Evolutionary conservation across 2,797 vertebrate species (phyloP), one percentile per base, ranked within the genome.

Genomic region (Liparis tanakae): DNA sequence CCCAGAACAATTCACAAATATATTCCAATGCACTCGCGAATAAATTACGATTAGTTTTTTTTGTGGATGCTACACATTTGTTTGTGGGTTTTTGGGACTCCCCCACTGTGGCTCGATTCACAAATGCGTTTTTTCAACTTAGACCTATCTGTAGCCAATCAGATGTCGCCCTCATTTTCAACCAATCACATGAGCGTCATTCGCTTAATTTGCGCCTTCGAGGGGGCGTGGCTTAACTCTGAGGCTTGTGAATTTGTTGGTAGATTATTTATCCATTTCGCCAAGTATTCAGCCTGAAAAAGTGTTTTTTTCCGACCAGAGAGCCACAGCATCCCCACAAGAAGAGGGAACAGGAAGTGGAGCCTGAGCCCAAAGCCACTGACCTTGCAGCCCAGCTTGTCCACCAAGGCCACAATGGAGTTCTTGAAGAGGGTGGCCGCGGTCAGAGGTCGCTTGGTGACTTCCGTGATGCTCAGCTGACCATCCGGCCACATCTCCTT

Each of bases 401-500:
- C 96, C 72, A 98, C 96, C 70, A 99, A 80, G 1, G 96, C 94
- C 67, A 98, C 94, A 12, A 99, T 99, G 92, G 97, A 99, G 93
- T 95, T 98, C 90, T 96, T 98, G 92, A 99, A 99, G 89, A 98
- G 96, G 0, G 94, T 96, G 56, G 96, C 97, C 0, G 97, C 96
- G 0, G 97, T 98, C 82, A 95, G 90, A 0, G 97, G 97, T 7
- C 97, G 94, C 86, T 98, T 99, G 69, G 97, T 99, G 82, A 99
- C 96, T 85, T 99, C 97, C 0, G 95, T 98, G 90, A 99, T 97
- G 90, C 96, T 91, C 88, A 96, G 94, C 82, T 96, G 93, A 18
- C 97, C 97, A 0, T 99, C 97, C 0, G 96, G 97, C 97, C 97
- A 99, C 97, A 98, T 98, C 84, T 95, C 93, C 75, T 85, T 93